Conservation (phyloP, 2,113 vertebrate genomes). For the Halichoerus grypus region DNA sequence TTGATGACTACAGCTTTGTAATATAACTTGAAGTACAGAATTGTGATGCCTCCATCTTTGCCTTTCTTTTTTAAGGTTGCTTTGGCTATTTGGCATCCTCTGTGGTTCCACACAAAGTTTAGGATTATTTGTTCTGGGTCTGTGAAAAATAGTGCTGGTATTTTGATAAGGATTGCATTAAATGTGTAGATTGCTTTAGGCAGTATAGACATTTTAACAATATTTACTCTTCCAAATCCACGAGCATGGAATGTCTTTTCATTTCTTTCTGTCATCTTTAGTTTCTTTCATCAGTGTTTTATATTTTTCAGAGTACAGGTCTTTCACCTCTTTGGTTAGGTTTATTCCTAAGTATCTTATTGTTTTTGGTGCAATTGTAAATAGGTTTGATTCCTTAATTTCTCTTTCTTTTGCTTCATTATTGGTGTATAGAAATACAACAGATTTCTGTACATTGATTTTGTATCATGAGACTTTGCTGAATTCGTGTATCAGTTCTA, state of each 20-base stretch:
- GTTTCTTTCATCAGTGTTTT: background rate
- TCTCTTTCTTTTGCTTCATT: background rate
- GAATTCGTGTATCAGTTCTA: background rate
- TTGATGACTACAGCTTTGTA: background rate
- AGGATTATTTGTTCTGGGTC: no score
- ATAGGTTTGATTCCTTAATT: background rate
- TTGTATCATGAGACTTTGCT: background rate
- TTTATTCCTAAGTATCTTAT: background rate
- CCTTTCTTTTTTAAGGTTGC: no score
- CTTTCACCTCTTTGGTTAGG: background rate
- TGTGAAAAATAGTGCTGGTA: no score
- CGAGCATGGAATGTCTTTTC: no score
- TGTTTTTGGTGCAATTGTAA: background rate
- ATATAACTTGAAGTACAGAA: background rate
- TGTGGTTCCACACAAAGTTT: no score
- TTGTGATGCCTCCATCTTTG: no score
- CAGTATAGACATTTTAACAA: no score
- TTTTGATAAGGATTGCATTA: no score
- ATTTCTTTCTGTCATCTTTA: background rate
- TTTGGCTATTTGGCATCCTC: no score
- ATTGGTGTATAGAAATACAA: background rate
- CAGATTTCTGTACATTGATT: no score
- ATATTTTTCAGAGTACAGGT: background rate
- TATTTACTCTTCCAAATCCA: no score
- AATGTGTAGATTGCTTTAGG: no score